Conservation (phyloP, 2,888 invertebrate species). For the Drosophila prolongata region DNA sequence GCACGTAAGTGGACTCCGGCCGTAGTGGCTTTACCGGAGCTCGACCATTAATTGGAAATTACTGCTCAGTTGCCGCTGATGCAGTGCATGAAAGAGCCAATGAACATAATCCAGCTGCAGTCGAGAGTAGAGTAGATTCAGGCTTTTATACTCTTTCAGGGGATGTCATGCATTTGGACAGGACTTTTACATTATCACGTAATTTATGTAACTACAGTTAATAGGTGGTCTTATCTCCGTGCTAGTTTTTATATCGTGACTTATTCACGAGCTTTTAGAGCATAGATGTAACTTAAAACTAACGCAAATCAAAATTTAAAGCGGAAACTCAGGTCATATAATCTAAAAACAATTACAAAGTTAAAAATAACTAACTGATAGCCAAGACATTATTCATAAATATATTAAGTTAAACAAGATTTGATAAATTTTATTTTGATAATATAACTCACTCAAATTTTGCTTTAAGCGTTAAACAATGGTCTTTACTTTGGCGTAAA, state of each 20-base stretch:
- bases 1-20: slow-evolving; percentile 62
- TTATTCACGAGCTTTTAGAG: too few relatives aligned
- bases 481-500: too few relatives aligned
- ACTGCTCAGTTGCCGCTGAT: slow-evolving; percentile 25
- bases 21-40: slow-evolving; percentile 10
- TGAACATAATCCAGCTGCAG: slow-evolving; percentile 28
- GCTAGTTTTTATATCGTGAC: too few relatives aligned
- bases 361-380: too few relatives aligned
- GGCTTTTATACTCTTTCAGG: neutral
- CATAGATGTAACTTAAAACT: neutral
- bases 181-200: neutral
- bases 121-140: slow-evolving; percentile 5
- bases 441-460: too few relatives aligned
- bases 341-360: neutral
- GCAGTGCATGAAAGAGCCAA: slow-evolving; percentile 6
- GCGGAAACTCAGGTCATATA: neutral
- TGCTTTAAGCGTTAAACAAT: too few relatives aligned
- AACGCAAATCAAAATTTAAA: neutral
- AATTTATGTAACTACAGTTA: neutral
- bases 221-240: neutral
- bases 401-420: too few relatives aligned
- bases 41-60: slow-evolving; percentile 32
- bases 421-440: too few relatives aligned
- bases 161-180: neutral
- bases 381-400: too few relatives aligned